phyloP scores from a whole-genome alignment of 2,797 vertebrate genomes.

The Lemur catta region DNA sequence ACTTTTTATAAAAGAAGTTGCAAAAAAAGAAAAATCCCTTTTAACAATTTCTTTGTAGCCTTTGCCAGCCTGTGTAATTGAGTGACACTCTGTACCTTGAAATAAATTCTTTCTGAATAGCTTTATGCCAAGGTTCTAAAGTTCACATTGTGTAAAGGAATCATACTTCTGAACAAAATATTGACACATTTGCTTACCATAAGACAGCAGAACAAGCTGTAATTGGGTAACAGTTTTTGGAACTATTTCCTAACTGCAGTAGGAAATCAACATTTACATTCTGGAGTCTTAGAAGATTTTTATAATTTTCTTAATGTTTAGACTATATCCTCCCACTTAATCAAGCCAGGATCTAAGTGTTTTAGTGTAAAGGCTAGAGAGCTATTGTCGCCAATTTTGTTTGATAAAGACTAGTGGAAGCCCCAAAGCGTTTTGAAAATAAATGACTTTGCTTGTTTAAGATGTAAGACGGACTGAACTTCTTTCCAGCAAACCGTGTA shows the following conservation, averaged over 20 bases:
- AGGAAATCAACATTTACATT: constrained; percentile 52
- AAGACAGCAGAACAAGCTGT: constrained; percentile 37
- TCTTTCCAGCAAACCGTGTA: not conserved
- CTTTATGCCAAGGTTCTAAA: constrained; percentile 56
- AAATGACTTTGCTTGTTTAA: constrained; percentile 28
- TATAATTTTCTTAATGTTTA: constrained; percentile 32
- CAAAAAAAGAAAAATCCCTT: not conserved
- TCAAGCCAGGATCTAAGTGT: not conserved
- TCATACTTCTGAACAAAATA: constrained; percentile 56
- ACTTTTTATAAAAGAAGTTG: not conserved
- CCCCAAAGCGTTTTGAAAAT: not conserved
- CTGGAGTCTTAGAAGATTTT: not conserved
- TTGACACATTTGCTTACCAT: constrained; percentile 53
- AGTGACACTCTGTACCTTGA: not conserved
- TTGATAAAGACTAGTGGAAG: not conserved
- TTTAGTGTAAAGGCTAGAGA: not conserved
- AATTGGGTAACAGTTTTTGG: constrained; percentile 55
- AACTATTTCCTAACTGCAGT: constrained; percentile 66
- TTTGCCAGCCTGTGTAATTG: not conserved
- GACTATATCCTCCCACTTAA: not conserved
- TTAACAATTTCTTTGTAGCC: not conserved
- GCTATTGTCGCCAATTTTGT: not conserved
- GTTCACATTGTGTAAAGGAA: constrained; percentile 53
- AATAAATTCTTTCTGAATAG: constrained; percentile 1
- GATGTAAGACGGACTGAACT: not conserved